Percentiles rank a stretch among this genome's conserved stretches.
phyloP scores from a whole-genome alignment of 2,797 vertebrate species.

The Lemur catta region DNA sequence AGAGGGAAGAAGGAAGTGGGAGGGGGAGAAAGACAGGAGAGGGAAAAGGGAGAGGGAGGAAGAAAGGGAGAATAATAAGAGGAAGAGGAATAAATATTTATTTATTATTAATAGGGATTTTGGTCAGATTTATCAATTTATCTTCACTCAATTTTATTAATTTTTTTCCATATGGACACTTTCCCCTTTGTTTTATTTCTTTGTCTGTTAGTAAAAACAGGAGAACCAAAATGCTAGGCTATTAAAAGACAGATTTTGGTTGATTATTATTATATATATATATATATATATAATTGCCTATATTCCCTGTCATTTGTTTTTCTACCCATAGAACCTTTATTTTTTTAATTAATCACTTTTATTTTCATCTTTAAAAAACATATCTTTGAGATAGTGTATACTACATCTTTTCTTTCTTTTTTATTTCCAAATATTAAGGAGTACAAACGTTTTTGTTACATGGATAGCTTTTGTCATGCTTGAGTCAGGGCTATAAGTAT shows the following conservation, averaged over 20 bases:
- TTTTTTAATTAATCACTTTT: background rate
- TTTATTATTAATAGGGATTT: background rate
- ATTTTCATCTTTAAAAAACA: background rate
- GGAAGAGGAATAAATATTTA: background rate
- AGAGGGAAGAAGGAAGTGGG: background rate
- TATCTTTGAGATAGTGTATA: background rate
- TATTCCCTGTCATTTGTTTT: background rate
- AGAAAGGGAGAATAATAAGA: background rate
- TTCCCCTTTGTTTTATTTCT: background rate
- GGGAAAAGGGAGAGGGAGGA: rapidly evolving
- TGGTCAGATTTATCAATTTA: background rate
- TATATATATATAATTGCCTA: background rate
- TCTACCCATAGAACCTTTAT: background rate
- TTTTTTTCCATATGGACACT: background rate
- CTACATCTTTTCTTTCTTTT: background rate
- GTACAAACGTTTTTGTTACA: background rate
- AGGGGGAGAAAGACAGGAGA: background rate
- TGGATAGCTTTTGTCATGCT: background rate
- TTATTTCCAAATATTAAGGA: background rate
- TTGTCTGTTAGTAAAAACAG: background rate
- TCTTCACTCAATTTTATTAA: background rate
- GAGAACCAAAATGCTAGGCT: background rate
- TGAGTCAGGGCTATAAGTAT: background rate
- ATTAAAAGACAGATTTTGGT: background rate
- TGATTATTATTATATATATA: background rate